Conservation (phyloP, 2,888 invertebrate genomes). For the Trissolcus brochymenae region DNA sequence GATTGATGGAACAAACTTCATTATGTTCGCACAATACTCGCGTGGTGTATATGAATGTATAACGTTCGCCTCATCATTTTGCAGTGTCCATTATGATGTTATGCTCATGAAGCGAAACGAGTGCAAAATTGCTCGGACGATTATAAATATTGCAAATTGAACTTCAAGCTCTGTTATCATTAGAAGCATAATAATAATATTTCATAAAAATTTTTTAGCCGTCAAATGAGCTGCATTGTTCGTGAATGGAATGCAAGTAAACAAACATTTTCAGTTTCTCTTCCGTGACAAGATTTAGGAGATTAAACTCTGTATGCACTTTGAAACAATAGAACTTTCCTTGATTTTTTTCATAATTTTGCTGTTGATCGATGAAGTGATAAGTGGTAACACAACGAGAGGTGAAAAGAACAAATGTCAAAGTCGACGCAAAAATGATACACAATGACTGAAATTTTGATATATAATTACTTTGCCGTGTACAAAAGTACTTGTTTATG, state of each 20-base stretch:
- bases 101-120: conserved; percentile 22
- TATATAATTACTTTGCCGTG: no score
- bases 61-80: conserved; percentile 19
- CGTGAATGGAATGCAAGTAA: conserved; percentile 12
- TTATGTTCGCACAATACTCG: conserved; percentile 42
- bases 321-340: no score
- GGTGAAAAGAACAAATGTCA: no score
- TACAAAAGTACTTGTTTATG: no score
- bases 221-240: conserved; percentile 7
- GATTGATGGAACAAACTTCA: conserved; percentile 16
- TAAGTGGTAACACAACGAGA: no score
- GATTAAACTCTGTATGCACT: no score
- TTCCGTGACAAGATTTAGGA: neutral
- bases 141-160: conserved; percentile 23
- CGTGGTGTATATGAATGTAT: conserved; percentile 33
- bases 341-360: no score
- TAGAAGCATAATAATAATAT: conserved; percentile 5
- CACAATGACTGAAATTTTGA: no score
- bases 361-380: no score
- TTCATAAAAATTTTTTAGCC: conserved; percentile 11
- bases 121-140: conserved; percentile 25
- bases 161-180: conserved; percentile 7
- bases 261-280: conserved; percentile 16
- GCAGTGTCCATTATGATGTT: conserved; percentile 31
- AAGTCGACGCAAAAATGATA: no score